Base-by-base conservation (phyloP, 2,888 invertebrate genomes). In the Xanthia icteritia region DNA sequence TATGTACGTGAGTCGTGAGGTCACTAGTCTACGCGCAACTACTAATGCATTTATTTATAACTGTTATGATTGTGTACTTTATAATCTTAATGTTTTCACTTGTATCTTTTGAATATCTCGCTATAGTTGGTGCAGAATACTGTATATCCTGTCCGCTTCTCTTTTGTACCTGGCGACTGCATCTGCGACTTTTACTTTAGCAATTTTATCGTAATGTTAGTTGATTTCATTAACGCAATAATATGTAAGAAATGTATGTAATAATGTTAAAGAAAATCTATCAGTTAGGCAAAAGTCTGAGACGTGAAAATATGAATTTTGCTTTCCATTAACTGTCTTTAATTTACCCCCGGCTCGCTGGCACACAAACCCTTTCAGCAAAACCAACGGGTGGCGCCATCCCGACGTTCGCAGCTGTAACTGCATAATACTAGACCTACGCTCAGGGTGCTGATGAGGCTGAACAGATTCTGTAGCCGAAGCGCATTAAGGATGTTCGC, bases 251-350 rank as follows among this genome's bases (percentile, higher is more conserved):
- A 83, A 86, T 87, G 73, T 89, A 89, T 89, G 81, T 88, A 92
- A 90, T 92, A 92, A 92, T 92, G 93, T 94, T 93, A 89, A 90
- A 90, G 73, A 83, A 92, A 92, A 91, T 93, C 90, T 94, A 94
- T 93, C 95, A 92, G 93, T 93, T 94, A 94, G 93, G 91, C 93
- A 94, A 94, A 95, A 96, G 95, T 96, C 95, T 95, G 95, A 96
- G 90, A 92, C 90, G 89, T 91, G 87, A 93, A 92, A 91, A 93
- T 94, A 95, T 93, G 92, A 94, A 93, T 92, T 94, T 96, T 96
- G 96, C 96, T 96, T 96, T 95, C 93, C 87, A 90, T 45, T 23
- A 11, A 6, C 27, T n/a, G 58, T 84, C 36, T 82, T 90, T 91
- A 90, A 82, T 89, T 87, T 72, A 68, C 42, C 77, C 79, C 71